These are phyloP conservation scores for Thumatha senex DNA, from an alignment of 2,888 invertebrate species.

Conservation along the genomic window DNA sequence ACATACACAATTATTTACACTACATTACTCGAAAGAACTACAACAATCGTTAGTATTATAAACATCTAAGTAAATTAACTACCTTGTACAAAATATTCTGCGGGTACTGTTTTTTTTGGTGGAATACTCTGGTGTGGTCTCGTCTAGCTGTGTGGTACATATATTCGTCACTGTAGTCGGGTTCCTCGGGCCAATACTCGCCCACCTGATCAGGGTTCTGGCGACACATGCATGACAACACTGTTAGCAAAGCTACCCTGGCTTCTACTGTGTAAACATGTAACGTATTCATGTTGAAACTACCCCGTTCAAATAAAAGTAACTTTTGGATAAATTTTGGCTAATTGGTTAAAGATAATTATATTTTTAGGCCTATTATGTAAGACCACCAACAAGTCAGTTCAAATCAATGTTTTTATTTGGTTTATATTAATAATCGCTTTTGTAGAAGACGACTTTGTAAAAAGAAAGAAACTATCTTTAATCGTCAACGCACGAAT, in stretches of 20 bases:
- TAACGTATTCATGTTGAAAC: slow-evolving; percentile 14
- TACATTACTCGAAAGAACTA: slow-evolving; percentile 1
- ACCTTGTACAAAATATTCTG: slow-evolving; percentile 81
- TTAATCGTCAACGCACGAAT: too few relatives aligned
- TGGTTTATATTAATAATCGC: too few relatives aligned
- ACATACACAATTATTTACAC: too few relatives aligned
- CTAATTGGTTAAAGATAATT: not conserved
- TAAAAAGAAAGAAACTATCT: too few relatives aligned
- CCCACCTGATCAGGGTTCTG: slow-evolving; percentile 66
- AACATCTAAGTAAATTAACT: slow-evolving; percentile 40
- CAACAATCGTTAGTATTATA: slow-evolving; percentile 25
- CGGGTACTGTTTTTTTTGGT: slow-evolving; percentile 80
- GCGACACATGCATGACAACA: slow-evolving; percentile 62
- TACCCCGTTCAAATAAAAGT: not conserved
- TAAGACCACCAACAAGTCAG: too few relatives aligned
- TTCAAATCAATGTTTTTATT: too few relatives aligned
- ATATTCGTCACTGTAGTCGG: slow-evolving; percentile 78
- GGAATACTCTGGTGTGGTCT: slow-evolving; percentile 74
- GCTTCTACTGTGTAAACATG: slow-evolving; percentile 25
- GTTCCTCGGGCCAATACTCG: slow-evolving; percentile 73
- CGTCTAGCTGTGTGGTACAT: slow-evolving; percentile 80
- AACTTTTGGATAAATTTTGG: not conserved
- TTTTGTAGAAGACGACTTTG: too few relatives aligned
- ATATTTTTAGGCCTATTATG: too few relatives aligned
- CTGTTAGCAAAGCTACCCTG: slow-evolving; percentile 63